Conservation (phyloP, 2,797 vertebrate species). For the Silurus aristotelis region DNA sequence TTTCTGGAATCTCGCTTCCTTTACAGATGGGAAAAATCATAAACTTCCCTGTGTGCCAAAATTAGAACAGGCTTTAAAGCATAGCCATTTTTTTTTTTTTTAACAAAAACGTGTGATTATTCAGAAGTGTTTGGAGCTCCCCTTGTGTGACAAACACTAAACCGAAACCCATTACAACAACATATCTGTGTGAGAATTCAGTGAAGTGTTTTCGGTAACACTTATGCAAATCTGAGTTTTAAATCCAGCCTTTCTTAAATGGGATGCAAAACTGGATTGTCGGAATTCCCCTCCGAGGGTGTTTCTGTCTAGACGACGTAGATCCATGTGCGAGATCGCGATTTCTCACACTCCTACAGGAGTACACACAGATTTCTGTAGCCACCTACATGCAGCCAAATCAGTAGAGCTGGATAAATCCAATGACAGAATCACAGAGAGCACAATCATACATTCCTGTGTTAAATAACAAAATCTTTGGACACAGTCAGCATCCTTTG, state of each 20-base stretch:
- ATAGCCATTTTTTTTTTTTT: neutral
- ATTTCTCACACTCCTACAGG: slow-evolving; percentile 46
- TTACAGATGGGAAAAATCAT: neutral
- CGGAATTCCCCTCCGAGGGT: slow-evolving; percentile 33
- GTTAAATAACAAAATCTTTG: neutral
- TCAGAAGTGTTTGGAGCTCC: neutral
- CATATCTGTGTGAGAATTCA: neutral
- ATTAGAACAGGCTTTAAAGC: neutral
- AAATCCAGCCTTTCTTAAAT: slow-evolving; percentile 32
- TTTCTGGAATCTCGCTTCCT: neutral
- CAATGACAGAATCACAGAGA: slow-evolving; percentile 4
- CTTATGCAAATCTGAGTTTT: slow-evolving; percentile 24
- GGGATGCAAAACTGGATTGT: slow-evolving; percentile 28
- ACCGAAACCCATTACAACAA: neutral
- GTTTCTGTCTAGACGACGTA: slow-evolving; percentile 36
- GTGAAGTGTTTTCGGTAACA: neutral
- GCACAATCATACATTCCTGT: neutral
- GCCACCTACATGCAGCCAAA: slow-evolving; percentile 28
- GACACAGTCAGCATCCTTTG: neutral
- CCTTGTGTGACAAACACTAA: neutral
- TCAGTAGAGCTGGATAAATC: neutral
- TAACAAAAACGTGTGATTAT: neutral
- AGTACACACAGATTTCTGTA: slow-evolving; percentile 21
- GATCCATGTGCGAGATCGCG: slow-evolving; percentile 26
- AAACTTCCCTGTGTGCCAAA: neutral